A percentile compares a stretch with the other conserved stretches of the same genome.
Conservation (phyloP, 2,797 vertebrate species). For the Chiloscyllium punctatum region DNA sequence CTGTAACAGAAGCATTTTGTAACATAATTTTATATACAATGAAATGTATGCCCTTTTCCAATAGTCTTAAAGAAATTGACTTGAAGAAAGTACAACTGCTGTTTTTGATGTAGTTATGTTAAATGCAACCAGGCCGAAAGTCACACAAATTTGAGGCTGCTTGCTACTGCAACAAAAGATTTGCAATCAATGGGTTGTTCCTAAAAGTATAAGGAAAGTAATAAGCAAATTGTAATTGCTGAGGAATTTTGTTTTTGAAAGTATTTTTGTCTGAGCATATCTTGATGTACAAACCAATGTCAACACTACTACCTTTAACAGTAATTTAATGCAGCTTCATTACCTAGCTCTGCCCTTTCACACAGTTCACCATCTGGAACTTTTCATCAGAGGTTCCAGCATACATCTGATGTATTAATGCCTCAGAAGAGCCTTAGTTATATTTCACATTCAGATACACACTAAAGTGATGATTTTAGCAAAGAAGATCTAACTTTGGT, state of each 20-base stretch:
- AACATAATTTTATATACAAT: neutral
- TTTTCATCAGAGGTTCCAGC: neutral
- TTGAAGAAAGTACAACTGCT: neutral
- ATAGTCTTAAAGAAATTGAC: neutral
- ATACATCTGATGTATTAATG: neutral
- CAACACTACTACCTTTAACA: neutral
- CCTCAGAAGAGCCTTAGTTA: neutral
- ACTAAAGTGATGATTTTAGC: neutral
- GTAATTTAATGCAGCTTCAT: neutral
- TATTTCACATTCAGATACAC: neutral
- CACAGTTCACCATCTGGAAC: neutral
- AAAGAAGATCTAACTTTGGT: neutral
- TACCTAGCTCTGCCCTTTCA: neutral
- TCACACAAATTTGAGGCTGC: neutral
- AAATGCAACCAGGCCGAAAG: neutral
- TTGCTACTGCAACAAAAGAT: neutral
- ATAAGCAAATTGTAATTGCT: neutral
- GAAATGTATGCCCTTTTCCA: neutral
- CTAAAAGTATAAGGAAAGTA: neutral
- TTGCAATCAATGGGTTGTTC: neutral
- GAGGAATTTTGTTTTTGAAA: neutral
- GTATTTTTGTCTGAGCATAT: neutral
- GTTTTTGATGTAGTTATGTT: neutral
- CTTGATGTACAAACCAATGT: neutral
- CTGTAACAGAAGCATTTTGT: neutral